Evolutionary conservation across 2,797 vertebrate species (phyloP).

Genomic region (Acanthornis magna): DNA sequence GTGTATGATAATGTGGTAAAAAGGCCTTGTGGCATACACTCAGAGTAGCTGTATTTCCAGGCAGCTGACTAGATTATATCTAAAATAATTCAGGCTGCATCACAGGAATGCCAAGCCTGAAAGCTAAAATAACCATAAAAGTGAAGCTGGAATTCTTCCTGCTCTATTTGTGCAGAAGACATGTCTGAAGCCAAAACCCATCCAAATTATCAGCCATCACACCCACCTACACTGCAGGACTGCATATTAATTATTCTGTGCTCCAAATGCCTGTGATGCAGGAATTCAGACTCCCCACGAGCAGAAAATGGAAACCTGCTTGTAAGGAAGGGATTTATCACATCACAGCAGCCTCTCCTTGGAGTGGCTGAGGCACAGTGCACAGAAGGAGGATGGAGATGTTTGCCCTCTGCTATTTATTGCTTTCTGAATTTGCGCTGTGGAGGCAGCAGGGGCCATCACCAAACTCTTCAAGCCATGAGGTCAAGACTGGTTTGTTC

Average conservation of each 20-base stretch:
- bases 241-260: background rate
- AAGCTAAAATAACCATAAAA: background rate
- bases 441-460: background rate
- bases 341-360: accelerated
- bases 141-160: background rate
- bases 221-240: background rate
- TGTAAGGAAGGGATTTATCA: background rate
- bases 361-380: background rate
- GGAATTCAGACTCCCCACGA: background rate
- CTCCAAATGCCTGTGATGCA: background rate
- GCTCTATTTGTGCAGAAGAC: background rate
- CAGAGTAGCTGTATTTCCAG: background rate
- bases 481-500: background rate
- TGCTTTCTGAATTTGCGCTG: background rate
- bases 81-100: background rate
- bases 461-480: background rate
- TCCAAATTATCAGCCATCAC: background rate
- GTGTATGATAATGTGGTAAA: background rate
- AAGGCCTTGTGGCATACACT: background rate
- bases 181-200: background rate
- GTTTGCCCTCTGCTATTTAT: background rate
- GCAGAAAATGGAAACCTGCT: too few species aligned
- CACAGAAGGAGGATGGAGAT: background rate
- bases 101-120: background rate
- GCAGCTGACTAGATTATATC: background rate